phyloP scores from a whole-genome alignment of 1,140 invertebrate species.

The Penaeus indicus region DNA sequence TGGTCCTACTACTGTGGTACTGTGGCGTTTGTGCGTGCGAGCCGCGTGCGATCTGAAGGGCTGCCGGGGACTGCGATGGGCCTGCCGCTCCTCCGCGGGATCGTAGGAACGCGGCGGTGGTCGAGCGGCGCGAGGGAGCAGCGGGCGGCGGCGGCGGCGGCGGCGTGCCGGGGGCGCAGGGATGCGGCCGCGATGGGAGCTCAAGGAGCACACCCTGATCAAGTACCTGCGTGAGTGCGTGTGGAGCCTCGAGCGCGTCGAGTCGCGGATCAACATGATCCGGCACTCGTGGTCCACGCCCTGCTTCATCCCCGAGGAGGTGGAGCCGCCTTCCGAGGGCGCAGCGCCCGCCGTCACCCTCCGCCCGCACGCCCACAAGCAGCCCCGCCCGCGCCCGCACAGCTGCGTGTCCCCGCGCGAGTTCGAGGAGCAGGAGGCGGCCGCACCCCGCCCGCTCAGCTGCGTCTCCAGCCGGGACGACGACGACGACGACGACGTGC shows the following conservation, averaged over 20 bases:
- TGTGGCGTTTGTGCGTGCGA: too few species aligned
- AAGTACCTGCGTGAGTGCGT: slow-evolving; percentile 58
- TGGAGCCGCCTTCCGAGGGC: slow-evolving; percentile 13
- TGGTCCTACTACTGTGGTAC: too few species aligned
- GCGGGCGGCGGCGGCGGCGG: background rate
- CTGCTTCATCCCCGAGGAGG: slow-evolving; percentile 45
- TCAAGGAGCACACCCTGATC: slow-evolving; percentile 39
- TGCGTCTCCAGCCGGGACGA: slow-evolving; percentile 46
- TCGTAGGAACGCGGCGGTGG: background rate
- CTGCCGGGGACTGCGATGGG: too few species aligned
- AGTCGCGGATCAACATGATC: slow-evolving; percentile 51
- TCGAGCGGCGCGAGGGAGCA: background rate
- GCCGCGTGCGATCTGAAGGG: too few species aligned
- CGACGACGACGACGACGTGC: slow-evolving; percentile 51
- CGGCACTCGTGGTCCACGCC: slow-evolving; percentile 51
- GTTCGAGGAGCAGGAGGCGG: slow-evolving; percentile 15
- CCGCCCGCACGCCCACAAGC: too few species aligned
- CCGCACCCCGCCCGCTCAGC: slow-evolving; percentile 27
- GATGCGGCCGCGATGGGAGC: slow-evolving; percentile 46
- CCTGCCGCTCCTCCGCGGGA: too few species aligned
- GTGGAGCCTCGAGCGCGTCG: slow-evolving; percentile 42
- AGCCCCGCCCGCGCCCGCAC: slow-evolving; percentile 6
- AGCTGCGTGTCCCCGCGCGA: slow-evolving; percentile 48
- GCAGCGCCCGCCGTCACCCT: background rate
- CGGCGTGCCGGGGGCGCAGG: background rate